Evolutionary conservation across 2,888 invertebrate species (phyloP), one percentile per base, ranked within the genome.

Genomic region (Brachynemurus nebulosus): DNA sequence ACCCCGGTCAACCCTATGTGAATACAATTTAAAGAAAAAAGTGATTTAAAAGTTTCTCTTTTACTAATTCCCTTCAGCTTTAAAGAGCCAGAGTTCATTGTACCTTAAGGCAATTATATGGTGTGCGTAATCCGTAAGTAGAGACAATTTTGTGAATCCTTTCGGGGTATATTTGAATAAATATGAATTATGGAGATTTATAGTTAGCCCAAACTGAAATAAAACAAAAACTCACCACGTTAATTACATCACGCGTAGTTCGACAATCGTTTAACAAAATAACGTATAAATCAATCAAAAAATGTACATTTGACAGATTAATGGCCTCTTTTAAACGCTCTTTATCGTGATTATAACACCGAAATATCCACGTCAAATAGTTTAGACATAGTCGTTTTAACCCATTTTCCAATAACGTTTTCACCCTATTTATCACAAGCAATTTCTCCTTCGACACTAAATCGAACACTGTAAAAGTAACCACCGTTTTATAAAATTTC

Each of bases 151-250:
- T n/a, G n/a, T n/a, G n/a, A n/a, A n/a, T n/a, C n/a, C n/a, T n/a
- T n/a, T n/a, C n/a, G n/a, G n/a, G n/a, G n/a, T n/a, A n/a, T n/a
- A n/a, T n/a, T n/a, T n/a, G n/a, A n/a, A n/a, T n/a, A n/a, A n/a
- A n/a, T n/a, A n/a, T n/a, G n/a, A n/a, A n/a, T n/a, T n/a, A n/a
- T n/a, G n/a, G n/a, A n/a, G n/a, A n/a, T n/a, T n/a, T n/a, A n/a
- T n/a, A n/a, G n/a, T n/a, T n/a, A n/a, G n/a, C n/a, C n/a, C n/a
- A n/a, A n/a, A n/a, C n/a, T n/a, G n/a, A n/a, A n/a, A 6, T 27
- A 38, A 37, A 11, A 43, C 16, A 42, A 21, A 36, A 36, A 36
- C 36, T 36, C 19, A 36, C 36, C 17, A 19, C 36, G 19, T 18
- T 18, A 18, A 36, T n/a, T 2, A 19, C 11, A 17, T 36, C 36